Conservation (phyloP, 2,888 invertebrate species). For the Amiota communis region DNA sequence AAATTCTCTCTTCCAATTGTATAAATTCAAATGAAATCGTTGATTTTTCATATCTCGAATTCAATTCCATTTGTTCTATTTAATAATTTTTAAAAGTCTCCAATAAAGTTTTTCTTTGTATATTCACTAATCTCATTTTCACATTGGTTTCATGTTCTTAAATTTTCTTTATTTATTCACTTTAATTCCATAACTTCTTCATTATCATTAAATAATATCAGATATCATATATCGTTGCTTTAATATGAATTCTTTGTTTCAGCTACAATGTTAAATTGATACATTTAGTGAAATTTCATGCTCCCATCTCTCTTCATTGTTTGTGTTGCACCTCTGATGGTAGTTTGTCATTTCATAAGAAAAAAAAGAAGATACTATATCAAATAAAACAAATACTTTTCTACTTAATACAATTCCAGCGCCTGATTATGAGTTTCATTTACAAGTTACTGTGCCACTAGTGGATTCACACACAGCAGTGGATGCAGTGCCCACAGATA, state of each 20-base stretch:
- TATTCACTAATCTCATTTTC: too few relatives aligned
- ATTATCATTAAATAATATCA: background rate
- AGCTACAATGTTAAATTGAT: constrained; percentile 8
- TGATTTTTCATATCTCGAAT: too few relatives aligned
- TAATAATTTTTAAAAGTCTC: too few relatives aligned
- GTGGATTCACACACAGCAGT: constrained; percentile 50
- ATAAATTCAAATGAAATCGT: too few relatives aligned
- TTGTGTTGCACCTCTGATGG: background rate
- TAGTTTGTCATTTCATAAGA: too few relatives aligned
- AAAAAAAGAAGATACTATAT: too few relatives aligned
- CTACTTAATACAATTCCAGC: constrained; percentile 43
- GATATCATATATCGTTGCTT: background rate
- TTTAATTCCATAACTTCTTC: background rate
- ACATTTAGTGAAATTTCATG: background rate
- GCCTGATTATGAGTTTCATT: constrained; percentile 62
- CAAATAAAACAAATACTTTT: too few relatives aligned
- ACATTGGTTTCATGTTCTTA: too few relatives aligned
- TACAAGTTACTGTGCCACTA: constrained; percentile 66
- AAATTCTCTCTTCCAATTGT: too few relatives aligned
- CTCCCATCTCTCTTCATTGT: background rate
- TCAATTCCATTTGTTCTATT: too few relatives aligned
- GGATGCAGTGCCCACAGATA: constrained; percentile 41
- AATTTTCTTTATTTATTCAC: too few relatives aligned
- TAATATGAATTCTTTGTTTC: constrained; percentile 11
- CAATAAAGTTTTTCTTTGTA: too few relatives aligned